Evolutionary conservation across 2,888 invertebrate species (phyloP), one percentile per base, ranked within the genome.

Genomic region (Schizotus pectinicornis): DNA sequence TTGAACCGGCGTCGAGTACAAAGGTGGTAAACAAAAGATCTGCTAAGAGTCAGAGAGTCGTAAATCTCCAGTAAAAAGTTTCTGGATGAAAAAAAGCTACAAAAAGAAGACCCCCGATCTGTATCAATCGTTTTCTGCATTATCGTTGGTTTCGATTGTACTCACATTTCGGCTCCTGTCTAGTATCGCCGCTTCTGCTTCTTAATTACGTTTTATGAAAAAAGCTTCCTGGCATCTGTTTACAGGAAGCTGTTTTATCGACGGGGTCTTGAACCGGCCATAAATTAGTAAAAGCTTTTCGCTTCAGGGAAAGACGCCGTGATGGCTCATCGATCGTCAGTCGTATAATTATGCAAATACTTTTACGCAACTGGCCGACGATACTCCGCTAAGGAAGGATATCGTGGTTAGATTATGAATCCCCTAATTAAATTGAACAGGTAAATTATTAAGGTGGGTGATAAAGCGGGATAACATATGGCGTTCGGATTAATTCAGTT

Each of bases 401-500:
- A 46, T 42, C 35, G 36, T 31, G 35, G 42, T 41, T 38, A 38
- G 53, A 55, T 60, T 59, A 62, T 54, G 54, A 59, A 49, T 49
- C 43, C 51, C 46, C 56, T 64, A 64, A 64, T 64, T 64, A 64
- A 64, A 64, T 64, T 59, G 64, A 64, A 62, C 62, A 64, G 62
- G 62, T 64, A 59, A 64, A 51, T 62, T 64, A 64, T 61, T 59
- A 58, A 59, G 58, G 52, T 38, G 12, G 41, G 61, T 58, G 62
- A 64, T 64, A 62, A 62, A 64, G 56, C 47, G 38, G 47, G 45
- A 64, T 64, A 64, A 64, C 64, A 56, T 51, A 63, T 48, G 62
- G 62, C 60, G 49, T 32, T 42, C 41, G 39, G 59, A 53, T 59
- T 62, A 62, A 59, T 62, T 54, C 53, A 43, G 56, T 57, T 48